These are phyloP conservation scores for Labia minor DNA, from an alignment of 2,888 invertebrate species.

Conservation along the genomic window DNA sequence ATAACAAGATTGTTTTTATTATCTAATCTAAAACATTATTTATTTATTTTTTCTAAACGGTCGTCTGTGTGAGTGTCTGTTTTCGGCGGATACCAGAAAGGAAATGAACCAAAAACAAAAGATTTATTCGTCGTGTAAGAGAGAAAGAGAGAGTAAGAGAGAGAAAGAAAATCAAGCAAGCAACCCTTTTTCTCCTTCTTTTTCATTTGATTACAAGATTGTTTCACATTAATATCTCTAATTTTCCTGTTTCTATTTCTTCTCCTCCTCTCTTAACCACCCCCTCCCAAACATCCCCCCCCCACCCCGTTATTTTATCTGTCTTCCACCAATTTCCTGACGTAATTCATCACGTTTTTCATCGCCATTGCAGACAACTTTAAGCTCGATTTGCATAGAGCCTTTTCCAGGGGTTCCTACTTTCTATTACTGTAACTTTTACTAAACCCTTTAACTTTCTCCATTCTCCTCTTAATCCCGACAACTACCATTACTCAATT, in stretches of 20 bases:
- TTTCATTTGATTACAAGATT: slow-evolving; percentile 5
- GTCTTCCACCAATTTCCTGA: neutral
- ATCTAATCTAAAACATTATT: too few relatives aligned
- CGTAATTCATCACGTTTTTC: slow-evolving; percentile 4
- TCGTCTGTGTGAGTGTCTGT: too few relatives aligned
- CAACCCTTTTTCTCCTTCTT: neutral
- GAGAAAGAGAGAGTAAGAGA: too few relatives aligned
- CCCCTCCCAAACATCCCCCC: too few relatives aligned
- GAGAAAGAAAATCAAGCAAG: too few relatives aligned
- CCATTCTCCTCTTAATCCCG: neutral
- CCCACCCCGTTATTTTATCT: too few relatives aligned
- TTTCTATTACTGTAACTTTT: neutral
- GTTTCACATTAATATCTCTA: slow-evolving; percentile 13
- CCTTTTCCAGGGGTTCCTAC: neutral
- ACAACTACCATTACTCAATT: neutral
- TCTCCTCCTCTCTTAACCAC: too few relatives aligned
- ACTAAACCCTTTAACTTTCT: neutral
- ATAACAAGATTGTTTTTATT: too few relatives aligned
- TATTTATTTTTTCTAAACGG: too few relatives aligned
- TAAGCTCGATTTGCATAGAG: neutral
- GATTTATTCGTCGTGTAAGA: too few relatives aligned
- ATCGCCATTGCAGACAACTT: neutral
- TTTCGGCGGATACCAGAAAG: too few relatives aligned
- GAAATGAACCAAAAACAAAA: too few relatives aligned
- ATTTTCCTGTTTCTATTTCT: neutral